Evolutionary conservation across 2,888 invertebrate species (phyloP), one percentile per base, ranked within the genome.

Genomic region (Pharmacophagus antenor): DNA sequence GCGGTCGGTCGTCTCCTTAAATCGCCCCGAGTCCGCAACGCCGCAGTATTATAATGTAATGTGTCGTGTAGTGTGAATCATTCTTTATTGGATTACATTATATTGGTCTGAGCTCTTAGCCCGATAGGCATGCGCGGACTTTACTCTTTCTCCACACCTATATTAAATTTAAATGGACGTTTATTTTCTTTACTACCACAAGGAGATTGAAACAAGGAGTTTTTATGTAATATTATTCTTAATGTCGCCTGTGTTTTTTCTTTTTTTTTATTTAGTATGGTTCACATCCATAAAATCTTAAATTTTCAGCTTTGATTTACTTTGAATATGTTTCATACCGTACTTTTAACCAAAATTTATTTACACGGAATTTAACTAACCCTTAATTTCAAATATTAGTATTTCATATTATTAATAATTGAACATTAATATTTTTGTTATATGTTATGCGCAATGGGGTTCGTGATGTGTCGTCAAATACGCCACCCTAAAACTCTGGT

Each of bases 71-170:
- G 63, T 60, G 61, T 68, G 68, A 67, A 70, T 68, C 75, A 76
- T 77, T 76, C 72, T 71, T 77, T 75, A 76, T 70, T 76, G 74
- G 77, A 77, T 78, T 78, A 77, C 68, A 72, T 70, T 67, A 70
- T 68, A 64, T 66, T 63, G 60, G 55, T 42, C 20, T 44, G 27
- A 37, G 50, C 22, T 50, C 60, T 60, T 55, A 60, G 63, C 50
- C 47, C 53, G 59, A 49, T 49, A 57, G 53, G 57, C 48, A 47
- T 10, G 41, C 42, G 20, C 50, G 17, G 44, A 18, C 42, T 21
- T 27, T 21, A 21, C 46, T 21, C 52, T 52, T 48, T 49, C 18
- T 52, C 58, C 37, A 31, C 31, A 52, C 31, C 15, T 52, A 10
- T 41, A 41, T 22, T 31, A 31, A 55, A 31, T 37, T 44, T 48